Evolutionary conservation across 2,797 vertebrate species (phyloP), one percentile per base, ranked within the genome.

Genomic region (Sebastes miniatus): DNA sequence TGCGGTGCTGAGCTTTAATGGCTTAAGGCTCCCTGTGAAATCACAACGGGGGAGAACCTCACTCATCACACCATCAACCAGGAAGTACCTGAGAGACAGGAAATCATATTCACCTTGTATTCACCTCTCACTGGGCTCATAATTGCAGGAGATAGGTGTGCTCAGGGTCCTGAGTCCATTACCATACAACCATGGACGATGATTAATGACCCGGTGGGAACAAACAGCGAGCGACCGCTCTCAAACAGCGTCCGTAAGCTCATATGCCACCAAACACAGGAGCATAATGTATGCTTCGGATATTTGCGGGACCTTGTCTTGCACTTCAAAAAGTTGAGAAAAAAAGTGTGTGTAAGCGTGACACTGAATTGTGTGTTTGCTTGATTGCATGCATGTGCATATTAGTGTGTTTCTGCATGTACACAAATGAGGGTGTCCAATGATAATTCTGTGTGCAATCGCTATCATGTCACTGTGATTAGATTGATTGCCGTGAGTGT

Each of bases 21-120:
- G 79, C 83, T 88, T 86, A 52, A 77, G 73, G 69, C 82, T 83
- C 69, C 34, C 57, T 67, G 70, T 81, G 79, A 87, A 77, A 88
- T 83, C 88, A 79, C 85, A 87, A 83, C 76, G 25, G 86, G 86
- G 73, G 77, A 77, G 76, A 72, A 73, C 67, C 83, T 84, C 63
- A 70, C 76, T 87, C 81, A 82, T 89, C 73, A 85, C 84, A 65
- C 80, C 76, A 84, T 92, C 83, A 85, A 82, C 80, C 86, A 87
- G 78, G 79, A 87, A 86, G 87, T 81, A 83, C 69, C 77, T 57
- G 85, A 81, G 87, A 88, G 88, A 87, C 84, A 93, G 93, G 93
- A 96, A 95, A 95, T 96, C 85, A 91, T 83, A 85, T 95, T 93
- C 93, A 95, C 94, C 95, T 94, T 91, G 80, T 80, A 57, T 79